Conservation (phyloP, 2,113 vertebrate species). For the Gadus chalcogrammus region DNA sequence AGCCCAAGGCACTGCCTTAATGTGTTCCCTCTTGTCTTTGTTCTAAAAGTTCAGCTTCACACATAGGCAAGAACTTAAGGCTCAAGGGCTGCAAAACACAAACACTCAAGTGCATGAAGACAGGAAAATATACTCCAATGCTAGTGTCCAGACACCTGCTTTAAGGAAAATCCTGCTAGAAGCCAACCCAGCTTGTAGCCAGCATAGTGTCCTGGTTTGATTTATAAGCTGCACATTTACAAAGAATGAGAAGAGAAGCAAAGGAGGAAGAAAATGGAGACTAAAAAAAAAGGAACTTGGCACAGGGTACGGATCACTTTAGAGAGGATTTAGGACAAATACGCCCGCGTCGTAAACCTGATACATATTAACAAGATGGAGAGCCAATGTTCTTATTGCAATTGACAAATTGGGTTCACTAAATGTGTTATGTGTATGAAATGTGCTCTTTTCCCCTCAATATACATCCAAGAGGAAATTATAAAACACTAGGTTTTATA, state of each 20-base stretch:
- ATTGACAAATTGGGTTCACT: conserved; percentile 32
- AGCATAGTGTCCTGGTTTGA: background rate
- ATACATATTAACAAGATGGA: conserved; percentile 35
- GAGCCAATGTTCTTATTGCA: conserved; percentile 42
- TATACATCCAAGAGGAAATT: background rate
- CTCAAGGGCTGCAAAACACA: no score
- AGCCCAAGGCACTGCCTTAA: no score
- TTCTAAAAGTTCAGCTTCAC: no score
- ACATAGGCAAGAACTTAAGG: no score
- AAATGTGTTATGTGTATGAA: conserved; percentile 7
- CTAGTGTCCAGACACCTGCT: background rate
- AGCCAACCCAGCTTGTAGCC: background rate
- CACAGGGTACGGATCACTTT: conserved; percentile 9
- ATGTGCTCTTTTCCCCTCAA: conserved; percentile 2
- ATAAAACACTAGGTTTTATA: background rate
- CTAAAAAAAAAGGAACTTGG: background rate
- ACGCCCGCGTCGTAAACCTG: conserved; percentile 20
- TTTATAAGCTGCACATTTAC: background rate
- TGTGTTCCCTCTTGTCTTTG: no score
- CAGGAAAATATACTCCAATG: background rate
- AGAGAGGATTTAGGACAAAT: conserved; percentile 16
- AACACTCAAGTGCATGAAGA: background rate
- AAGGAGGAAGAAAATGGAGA: background rate
- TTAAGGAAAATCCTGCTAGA: background rate
- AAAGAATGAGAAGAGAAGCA: conserved; percentile 5